Conservation (phyloP, 1,140 invertebrate species). For the Caenorhabditis briggsae region DNA sequence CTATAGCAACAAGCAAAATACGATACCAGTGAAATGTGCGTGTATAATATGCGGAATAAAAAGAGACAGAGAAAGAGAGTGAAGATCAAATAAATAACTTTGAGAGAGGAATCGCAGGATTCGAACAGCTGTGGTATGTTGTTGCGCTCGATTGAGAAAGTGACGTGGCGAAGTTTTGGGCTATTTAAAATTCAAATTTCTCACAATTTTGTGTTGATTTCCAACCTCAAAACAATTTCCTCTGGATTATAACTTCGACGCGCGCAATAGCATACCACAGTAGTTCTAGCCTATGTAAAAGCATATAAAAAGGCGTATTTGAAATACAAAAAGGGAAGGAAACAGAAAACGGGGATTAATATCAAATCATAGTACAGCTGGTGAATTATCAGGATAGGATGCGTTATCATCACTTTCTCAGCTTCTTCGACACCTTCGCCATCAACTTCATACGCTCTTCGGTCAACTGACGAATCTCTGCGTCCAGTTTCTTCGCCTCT, state of each 20-base stretch:
- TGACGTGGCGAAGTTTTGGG: too few species aligned
- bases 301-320: neutral
- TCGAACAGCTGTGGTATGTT: too few species aligned
- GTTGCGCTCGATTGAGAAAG: too few species aligned
- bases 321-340: neutral
- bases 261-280: too few species aligned
- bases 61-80: neutral
- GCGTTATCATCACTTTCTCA: slow-evolving; percentile 46
- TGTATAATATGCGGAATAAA: slow-evolving; percentile 12
- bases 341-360: slow-evolving; percentile 3
- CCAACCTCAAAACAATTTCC: too few species aligned
- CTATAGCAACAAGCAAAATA: neutral
- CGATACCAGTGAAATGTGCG: slow-evolving; percentile 30
- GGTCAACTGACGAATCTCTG: slow-evolving; percentile 67
- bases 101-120: neutral
- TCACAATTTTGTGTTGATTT: too few species aligned
- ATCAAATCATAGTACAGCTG: slow-evolving; percentile 12
- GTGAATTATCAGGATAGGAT: neutral
- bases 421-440: slow-evolving; percentile 57
- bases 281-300: neutral
- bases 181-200: too few species aligned
- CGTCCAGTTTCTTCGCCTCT: slow-evolving; percentile 73
- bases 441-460: slow-evolving; percentile 60
- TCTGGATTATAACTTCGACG: too few species aligned
- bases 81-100: slow-evolving; percentile 48